Evolutionary conservation across 2,888 invertebrate species (phyloP), one percentile per base, ranked within the genome.

Genomic region (Drosophila helvetica): DNA sequence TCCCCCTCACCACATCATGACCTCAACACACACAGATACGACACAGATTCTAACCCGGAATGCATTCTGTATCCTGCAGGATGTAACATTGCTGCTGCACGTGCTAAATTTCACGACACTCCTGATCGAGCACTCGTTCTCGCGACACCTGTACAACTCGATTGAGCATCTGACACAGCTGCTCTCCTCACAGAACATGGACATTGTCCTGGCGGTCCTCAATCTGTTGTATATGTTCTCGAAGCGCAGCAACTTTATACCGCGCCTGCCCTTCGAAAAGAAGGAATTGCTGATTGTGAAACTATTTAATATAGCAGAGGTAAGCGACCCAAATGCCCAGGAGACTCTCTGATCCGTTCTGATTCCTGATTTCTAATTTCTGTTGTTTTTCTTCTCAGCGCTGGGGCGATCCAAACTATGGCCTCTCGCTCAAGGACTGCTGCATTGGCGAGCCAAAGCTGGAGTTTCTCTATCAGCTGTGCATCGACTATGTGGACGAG

Each of bases 161-260:
- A 96, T 97, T 94, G 97, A 97, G 92, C 96, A 96, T 90, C 92
- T 97, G 76, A 95, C 96, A 55, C 94, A 95, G 43, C 92, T 97
- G 75, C 92, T 97, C 80, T 94, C 95, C 66, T 96, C 96, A 56
- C 95, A 95, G 91, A 96, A 96, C 90, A 95, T 97, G 95, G 94
- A 95, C 79, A 94, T 96, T 57, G 96, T 97, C n/a, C 93, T 97
- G 62, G 96, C 95, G 76, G 96, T 97, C 56, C 93, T 97, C 61
- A 96, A 96, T 92, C 93, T 97, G 71, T 93, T 97, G 18, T 97
- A 96, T 91, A 97, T 97, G 94, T 97, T 97, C 92, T 96, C 96
- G 75, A 97, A 97, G 92, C 93, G 97, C 71, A 96, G 96, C 90
- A 97, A 96, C 92, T 97, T 96, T 89, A 96, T 97, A 81, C 95